phyloP scores from a whole-genome alignment of 2,888 invertebrate genomes.

The Tromatobia lineatoria region DNA sequence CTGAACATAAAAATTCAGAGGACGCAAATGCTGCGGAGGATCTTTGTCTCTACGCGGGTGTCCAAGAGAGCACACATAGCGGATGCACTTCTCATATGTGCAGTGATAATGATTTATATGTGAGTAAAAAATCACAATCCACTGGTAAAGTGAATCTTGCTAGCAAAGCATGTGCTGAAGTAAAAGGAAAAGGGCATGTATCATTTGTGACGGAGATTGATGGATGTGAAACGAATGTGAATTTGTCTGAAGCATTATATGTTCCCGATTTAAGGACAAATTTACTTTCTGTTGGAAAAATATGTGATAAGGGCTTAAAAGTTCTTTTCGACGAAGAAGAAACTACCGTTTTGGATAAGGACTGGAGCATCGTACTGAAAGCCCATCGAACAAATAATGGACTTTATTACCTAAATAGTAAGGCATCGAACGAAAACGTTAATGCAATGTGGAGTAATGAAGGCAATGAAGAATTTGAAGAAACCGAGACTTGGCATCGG shows the following conservation, averaged over 20 bases:
- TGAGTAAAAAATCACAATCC: not conserved
- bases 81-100: not conserved
- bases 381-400: not conserved
- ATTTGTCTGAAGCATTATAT: not conserved
- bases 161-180: not conserved
- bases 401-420: not conserved
- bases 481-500: not conserved
- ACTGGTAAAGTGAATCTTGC: not conserved
- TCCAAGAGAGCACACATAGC: not conserved
- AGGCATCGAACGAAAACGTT: not conserved
- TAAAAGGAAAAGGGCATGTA: not conserved
- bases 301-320: not conserved
- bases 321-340: not conserved
- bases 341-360: not conserved
- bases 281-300: not conserved
- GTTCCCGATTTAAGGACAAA: not conserved
- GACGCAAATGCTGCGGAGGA: not conserved
- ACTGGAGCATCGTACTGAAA: not conserved
- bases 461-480: not conserved
- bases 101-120: not conserved
- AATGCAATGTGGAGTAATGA: not conserved
- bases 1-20: not conserved
- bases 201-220: not conserved
- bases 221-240: not conserved
- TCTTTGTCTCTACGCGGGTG: not conserved